These are phyloP conservation scores for Charadrius vociferus DNA, from an alignment of 2,113 vertebrate genomes.

Conservation along the genomic window DNA sequence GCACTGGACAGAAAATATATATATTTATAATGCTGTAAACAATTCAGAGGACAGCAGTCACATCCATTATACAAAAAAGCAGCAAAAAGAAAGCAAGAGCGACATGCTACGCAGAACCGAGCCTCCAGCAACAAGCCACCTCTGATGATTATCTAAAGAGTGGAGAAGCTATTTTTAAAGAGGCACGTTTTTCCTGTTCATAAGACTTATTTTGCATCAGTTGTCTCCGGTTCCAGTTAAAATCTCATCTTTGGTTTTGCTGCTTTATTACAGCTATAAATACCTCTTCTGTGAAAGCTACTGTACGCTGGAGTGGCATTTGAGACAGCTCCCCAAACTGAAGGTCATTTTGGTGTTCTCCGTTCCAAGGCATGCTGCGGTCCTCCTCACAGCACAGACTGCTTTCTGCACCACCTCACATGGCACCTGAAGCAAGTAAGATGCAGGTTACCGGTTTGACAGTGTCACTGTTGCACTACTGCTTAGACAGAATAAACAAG, in stretches of 20 bases:
- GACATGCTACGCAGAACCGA: not conserved
- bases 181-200: not conserved
- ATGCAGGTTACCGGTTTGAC: not conserved
- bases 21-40: not conserved
- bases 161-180: not conserved
- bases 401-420: slow-evolving; percentile 19
- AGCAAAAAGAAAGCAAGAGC: not conserved
- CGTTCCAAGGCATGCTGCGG: not conserved
- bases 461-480: not conserved
- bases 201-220: not conserved
- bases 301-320: slow-evolving; percentile 41
- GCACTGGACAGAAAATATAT: not conserved
- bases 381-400: slow-evolving; percentile 70
- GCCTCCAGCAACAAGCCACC: not conserved
- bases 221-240: not conserved
- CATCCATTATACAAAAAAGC: not conserved
- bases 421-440: not conserved
- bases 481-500: not conserved
- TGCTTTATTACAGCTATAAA: not conserved
- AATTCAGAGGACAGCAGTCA: not conserved
- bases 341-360: slow-evolving; percentile 63
- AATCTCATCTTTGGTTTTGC: not conserved
- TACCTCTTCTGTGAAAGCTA: slow-evolving; percentile 68
- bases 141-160: not conserved
- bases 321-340: slow-evolving; percentile 64